A percentile compares a stretch with the other conserved stretches of the same genome.
Conservation (phyloP, 2,888 invertebrate genomes). For the Andrena chrysosceles region DNA sequence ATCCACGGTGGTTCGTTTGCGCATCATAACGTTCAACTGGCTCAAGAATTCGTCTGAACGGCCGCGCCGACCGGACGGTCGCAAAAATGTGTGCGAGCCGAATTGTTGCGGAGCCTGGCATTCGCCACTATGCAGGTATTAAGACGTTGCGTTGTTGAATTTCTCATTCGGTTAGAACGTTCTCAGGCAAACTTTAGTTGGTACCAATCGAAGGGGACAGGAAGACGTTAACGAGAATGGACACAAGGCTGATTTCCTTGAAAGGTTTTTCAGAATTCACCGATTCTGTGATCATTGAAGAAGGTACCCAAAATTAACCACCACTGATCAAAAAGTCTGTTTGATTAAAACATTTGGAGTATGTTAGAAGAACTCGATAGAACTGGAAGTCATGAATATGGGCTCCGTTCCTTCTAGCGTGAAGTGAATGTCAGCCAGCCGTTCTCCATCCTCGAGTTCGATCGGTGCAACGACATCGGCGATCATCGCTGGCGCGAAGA, state of each 20-base stretch:
- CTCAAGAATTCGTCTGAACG: conserved; percentile 49
- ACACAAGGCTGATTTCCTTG: neutral
- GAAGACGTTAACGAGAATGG: neutral
- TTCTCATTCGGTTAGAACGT: neutral
- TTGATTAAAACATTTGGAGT: too few species aligned
- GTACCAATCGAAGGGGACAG: neutral
- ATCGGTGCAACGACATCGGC: conserved; percentile 22
- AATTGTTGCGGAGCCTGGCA: neutral
- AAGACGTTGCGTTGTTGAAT: neutral
- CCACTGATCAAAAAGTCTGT: too few species aligned
- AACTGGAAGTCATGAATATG: neutral
- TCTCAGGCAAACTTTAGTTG: neutral
- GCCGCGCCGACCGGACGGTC: neutral
- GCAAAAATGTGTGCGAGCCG: conserved; percentile 6
- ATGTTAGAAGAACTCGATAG: neutral
- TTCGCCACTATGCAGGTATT: neutral
- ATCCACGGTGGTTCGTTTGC: conserved; percentile 54
- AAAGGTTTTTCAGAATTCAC: neutral
- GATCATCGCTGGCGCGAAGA: conserved; percentile 47
- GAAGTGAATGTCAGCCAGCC: neutral
- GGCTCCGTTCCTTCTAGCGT: neutral
- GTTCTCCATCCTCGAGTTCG: conserved; percentile 1
- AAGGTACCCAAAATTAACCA: too few species aligned
- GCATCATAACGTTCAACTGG: conserved; percentile 60
- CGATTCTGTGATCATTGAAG: too few species aligned